phyloP scores from a whole-genome alignment of 2,888 invertebrate species.

The Iphiclides podalirius region DNA sequence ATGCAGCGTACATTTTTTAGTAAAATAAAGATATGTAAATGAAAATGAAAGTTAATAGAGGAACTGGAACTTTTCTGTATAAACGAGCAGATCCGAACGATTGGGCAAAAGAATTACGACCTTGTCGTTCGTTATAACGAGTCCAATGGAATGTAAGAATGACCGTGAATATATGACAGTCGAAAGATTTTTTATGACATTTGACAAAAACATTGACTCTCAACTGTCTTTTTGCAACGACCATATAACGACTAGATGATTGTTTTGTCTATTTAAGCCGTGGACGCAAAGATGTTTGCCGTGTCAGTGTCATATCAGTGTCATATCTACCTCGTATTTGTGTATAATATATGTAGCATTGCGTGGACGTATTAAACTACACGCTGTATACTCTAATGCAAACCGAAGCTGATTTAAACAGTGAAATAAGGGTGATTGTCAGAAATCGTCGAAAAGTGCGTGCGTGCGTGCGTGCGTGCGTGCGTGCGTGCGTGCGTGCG shows the following conservation, averaged over 20 bases:
- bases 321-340: too few relatives aligned
- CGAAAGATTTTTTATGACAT: conserved; percentile 16
- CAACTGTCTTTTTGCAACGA: conserved; percentile 11
- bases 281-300: too few relatives aligned
- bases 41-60: background rate
- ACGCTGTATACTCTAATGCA: background rate
- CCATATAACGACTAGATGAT: background rate
- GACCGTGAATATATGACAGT: conserved; percentile 47
- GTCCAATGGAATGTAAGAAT: conserved; percentile 52
- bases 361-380: too few relatives aligned
- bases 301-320: too few relatives aligned
- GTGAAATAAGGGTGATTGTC: background rate
- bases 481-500: too few relatives aligned
- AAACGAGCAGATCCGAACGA: conserved; percentile 15
- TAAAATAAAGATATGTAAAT: background rate
- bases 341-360: too few relatives aligned
- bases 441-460: background rate
- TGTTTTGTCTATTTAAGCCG: conserved; percentile 4
- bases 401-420: background rate
- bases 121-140: conserved; percentile 46
- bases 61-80: background rate
- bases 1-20: too few relatives aligned
- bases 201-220: conserved; percentile 16
- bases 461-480: too few relatives aligned
- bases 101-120: conserved; percentile 34